A percentile compares a stretch with the other conserved stretches of the same genome.
Evolutionary conservation across 2,113 vertebrate genomes (phyloP).

Genomic region (Chelonoidis abingdonii): DNA sequence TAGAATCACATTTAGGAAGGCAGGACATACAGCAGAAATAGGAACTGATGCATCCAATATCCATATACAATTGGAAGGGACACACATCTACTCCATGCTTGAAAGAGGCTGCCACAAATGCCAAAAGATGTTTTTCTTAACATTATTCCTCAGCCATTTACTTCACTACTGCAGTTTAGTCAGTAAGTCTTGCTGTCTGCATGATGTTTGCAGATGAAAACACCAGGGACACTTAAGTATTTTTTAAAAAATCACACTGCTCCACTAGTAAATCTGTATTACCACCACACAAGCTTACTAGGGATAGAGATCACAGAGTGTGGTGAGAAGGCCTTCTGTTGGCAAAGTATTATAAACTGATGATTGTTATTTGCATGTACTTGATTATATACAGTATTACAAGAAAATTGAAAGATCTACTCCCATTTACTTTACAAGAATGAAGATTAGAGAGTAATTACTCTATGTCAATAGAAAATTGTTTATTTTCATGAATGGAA

Average conservation of each 20-base stretch:
- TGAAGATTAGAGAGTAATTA: conserved; percentile 1
- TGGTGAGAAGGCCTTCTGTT: neutral
- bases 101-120: neutral
- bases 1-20: neutral
- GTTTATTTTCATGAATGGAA: conserved; percentile 39
- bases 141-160: neutral
- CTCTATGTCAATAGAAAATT: neutral
- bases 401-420: conserved; percentile 6
- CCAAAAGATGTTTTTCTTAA: neutral
- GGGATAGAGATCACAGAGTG: neutral
- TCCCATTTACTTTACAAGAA: neutral
- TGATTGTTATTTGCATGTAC: conserved; percentile 35
- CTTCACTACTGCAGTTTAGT: neutral
- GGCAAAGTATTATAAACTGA: neutral
- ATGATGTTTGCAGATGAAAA: neutral
- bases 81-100: neutral
- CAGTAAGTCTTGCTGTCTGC: neutral
- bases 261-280: neutral
- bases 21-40: neutral
- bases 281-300: neutral
- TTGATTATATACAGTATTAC: neutral
- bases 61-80: neutral
- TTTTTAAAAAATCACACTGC: neutral
- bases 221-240: neutral
- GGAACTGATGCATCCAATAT: neutral